Conservation (phyloP, 2,888 invertebrate species). For the Apodemia mormo region DNA sequence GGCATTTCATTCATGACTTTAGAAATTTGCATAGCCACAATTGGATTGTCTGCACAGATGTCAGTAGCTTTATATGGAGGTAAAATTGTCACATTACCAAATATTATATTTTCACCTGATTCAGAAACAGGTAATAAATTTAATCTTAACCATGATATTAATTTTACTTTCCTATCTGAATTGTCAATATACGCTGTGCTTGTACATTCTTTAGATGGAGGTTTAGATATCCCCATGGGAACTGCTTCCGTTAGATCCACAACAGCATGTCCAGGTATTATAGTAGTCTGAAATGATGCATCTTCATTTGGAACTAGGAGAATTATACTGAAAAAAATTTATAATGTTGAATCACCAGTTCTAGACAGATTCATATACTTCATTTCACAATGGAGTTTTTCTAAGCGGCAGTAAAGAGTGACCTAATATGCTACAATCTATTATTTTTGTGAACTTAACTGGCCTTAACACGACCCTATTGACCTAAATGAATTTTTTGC, state of each 20-base stretch:
- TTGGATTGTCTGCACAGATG: conserved; percentile 64
- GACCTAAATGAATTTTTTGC: too few species aligned
- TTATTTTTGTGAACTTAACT: too few species aligned
- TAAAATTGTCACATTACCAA: conserved; percentile 58
- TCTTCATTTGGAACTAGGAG: conserved; percentile 48
- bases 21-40: conserved; percentile 59
- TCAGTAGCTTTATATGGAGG: conserved; percentile 58
- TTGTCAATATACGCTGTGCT: conserved; percentile 41
- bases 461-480: too few species aligned
- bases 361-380: too few species aligned
- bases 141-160: conserved; percentile 60
- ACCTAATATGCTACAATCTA: too few species aligned
- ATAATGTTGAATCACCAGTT: background rate
- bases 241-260: conserved; percentile 45
- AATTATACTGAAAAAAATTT: conserved; percentile 56
- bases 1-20: conserved; percentile 64
- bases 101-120: conserved; percentile 53
- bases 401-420: too few species aligned
- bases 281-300: conserved; percentile 43
- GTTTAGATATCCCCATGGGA: conserved; percentile 37
- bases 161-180: conserved; percentile 47
- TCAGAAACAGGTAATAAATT: conserved; percentile 61
- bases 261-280: conserved; percentile 66
- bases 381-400: too few species aligned
- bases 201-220: conserved; percentile 38